Base-by-base conservation (phyloP, 2,888 invertebrate species). In the Heteropelma amictum region DNA sequence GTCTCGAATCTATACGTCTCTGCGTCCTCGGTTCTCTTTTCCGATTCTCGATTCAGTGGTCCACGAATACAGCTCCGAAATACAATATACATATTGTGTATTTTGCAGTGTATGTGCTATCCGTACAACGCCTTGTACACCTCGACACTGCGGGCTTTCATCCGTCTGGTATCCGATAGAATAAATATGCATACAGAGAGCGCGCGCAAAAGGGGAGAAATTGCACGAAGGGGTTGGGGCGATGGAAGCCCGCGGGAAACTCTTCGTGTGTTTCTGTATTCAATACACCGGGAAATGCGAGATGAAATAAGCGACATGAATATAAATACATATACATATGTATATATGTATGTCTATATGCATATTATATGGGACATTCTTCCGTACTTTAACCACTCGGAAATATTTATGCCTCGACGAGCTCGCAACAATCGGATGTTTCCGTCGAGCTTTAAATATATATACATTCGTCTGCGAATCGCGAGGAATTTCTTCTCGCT, bases 261-360 rank as follows among this genome's bases (percentile, higher is more conserved):
- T 26, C 19, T 38, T n/a, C n/a, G n/a, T 33, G 58, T 51, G 35
- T 64, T 73, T 73, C 47, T 58, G 58, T 64, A 64, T 69, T 64
- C 60, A 64, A 63, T 63, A 69, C 42, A 26, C 56, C 64, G 40
- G 35, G 60, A 17, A 51, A 14, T 21, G 49, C 42, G 7, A 33
- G 7, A 26, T 53, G 33, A 53, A 65, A 47, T 33, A 12, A 54
- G 26, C 58, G 10, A 58, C 56, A 65, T 40, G 47, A 51, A 58
- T 58, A 64, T 30, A 23, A 49, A 72, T 14, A 14, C 12, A 21
- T 0, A 8, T 58, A 64, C 28, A 23, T 56, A 72, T 14, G n/a
- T 12, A 21, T 0, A 8, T 3, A 33, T 49, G 12, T 23, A 30
- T 35, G 7, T 12, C 3, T 6, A 17, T 51, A 3, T 17, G 21